These are phyloP conservation scores for Danio jaintianensis DNA, from an alignment of 2,797 vertebrate species.

Conservation along the genomic window DNA sequence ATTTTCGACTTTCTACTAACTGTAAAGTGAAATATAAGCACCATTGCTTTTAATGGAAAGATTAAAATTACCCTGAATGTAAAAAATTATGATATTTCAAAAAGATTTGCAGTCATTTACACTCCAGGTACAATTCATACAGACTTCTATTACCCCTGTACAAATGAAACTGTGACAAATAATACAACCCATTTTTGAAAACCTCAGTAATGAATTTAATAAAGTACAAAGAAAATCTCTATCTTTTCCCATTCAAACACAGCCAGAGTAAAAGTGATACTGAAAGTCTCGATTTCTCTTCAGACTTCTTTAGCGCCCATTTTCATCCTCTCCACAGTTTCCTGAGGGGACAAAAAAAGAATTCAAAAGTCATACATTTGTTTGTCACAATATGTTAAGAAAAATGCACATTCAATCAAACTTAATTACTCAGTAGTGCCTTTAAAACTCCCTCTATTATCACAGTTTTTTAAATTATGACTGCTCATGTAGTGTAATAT, in stretches of 20 bases:
- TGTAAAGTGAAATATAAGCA: not conserved
- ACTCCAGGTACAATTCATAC: not conserved
- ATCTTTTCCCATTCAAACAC: not conserved
- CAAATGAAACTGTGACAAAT: not conserved
- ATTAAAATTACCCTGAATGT: not conserved
- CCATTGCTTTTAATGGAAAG: not conserved
- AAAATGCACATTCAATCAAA: not conserved
- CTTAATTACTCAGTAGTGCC: not conserved
- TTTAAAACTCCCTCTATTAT: no score
- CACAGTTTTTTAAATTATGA: no score
- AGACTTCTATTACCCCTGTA: not conserved
- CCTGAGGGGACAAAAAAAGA: slow-evolving; percentile 65
- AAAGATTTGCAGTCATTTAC: slow-evolving; percentile 8
- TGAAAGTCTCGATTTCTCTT: slow-evolving; percentile 39
- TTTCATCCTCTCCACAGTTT: slow-evolving; percentile 82
- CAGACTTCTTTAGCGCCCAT: slow-evolving; percentile 81
- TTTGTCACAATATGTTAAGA: not conserved
- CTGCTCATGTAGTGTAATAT: no score
- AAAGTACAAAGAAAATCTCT: not conserved
- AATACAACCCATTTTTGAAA: not conserved
- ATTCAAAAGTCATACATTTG: slow-evolving; percentile 6
- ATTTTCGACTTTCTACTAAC: not conserved
- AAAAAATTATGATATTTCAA: not conserved
- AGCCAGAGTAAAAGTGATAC: slow-evolving; percentile 10
- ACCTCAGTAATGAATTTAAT: not conserved